Evolutionary conservation across 2,888 invertebrate species (phyloP).

Genomic region (Lordiphosa andalusiaca): DNA sequence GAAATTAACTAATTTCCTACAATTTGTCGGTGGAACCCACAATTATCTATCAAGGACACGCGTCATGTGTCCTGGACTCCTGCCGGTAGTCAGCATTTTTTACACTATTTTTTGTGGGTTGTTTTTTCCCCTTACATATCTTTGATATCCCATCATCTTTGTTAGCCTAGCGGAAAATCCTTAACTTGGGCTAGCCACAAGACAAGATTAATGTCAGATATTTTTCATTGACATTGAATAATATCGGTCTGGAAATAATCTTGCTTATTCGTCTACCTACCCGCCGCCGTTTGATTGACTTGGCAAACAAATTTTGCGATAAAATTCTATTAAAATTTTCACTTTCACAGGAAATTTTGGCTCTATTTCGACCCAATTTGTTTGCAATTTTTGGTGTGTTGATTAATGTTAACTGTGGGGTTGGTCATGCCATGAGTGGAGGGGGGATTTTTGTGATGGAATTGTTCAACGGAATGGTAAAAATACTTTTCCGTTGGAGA

Average conservation of each 20-base stretch:
- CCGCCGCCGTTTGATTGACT: constrained; percentile 52
- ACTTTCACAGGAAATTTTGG: constrained; percentile 41
- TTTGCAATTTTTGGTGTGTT: constrained; percentile 59
- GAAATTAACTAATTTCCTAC: constrained; percentile 65
- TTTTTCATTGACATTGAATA: constrained; percentile 56
- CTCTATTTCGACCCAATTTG: constrained; percentile 50
- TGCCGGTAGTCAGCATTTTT: constrained; percentile 14
- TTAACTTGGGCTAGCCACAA: constrained; percentile 41
- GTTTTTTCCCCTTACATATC: constrained; percentile 16
- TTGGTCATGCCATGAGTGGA: constrained; percentile 3
- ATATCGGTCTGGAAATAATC: constrained; percentile 29
- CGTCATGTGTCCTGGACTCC: constrained; percentile 42
- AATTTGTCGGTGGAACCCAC: constrained; percentile 58
- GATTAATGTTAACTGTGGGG: constrained; percentile 53
- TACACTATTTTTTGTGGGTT: constrained; percentile 15
- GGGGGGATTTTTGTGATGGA: too few relatives aligned
- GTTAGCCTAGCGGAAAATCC: constrained; percentile 54
- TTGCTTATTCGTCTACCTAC: background rate
- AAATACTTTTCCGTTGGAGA: too few relatives aligned
- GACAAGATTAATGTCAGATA: constrained; percentile 62
- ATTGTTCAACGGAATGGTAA: too few relatives aligned
- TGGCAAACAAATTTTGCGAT: constrained; percentile 50
- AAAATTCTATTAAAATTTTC: constrained; percentile 21
- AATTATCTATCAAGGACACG: constrained; percentile 54
- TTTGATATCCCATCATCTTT: constrained; percentile 37